Percentiles rank a stretch among this genome's conserved stretches.
phyloP scores from a whole-genome alignment of 1,140 invertebrate genomes.

The Berghia stephanieae region DNA sequence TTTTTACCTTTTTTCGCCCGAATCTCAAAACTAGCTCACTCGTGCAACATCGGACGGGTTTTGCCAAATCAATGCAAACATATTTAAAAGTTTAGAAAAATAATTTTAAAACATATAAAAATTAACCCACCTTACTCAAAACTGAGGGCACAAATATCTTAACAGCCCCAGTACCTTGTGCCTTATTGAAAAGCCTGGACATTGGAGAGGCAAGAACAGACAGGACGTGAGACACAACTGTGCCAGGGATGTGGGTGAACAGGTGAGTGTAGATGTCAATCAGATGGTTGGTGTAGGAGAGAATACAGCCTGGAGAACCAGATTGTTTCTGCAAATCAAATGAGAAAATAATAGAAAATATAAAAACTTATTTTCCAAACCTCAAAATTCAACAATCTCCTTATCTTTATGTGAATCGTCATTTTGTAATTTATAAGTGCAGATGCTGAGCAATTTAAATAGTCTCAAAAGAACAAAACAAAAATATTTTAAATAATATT shows the following conservation, averaged over 20 bases:
- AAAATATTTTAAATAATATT: too few species aligned
- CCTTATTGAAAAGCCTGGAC: conserved; percentile 37
- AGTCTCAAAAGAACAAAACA: too few species aligned
- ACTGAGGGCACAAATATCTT: conserved; percentile 49
- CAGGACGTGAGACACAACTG: conserved; percentile 45
- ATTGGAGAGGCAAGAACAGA: conserved; percentile 46
- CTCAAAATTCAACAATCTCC: too few species aligned
- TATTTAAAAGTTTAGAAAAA: not conserved
- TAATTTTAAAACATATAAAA: not conserved
- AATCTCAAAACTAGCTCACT: too few species aligned
- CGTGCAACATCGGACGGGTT: too few species aligned
- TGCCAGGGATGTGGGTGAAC: conserved; percentile 48
- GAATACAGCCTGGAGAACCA: not conserved
- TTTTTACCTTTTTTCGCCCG: too few species aligned
- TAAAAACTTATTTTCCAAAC: conserved; percentile 5
- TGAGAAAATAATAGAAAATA: not conserved
- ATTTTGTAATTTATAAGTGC: too few species aligned
- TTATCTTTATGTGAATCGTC: too few species aligned
- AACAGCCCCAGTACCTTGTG: conserved; percentile 32
- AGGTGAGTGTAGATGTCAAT: conserved; percentile 42
- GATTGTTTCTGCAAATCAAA: not conserved
- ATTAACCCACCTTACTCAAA: conserved; percentile 48
- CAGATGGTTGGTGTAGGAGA: conserved; percentile 22
- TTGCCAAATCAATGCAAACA: too few species aligned
- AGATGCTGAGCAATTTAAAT: too few species aligned